Percentiles rank a stretch among this genome's conserved stretches.
phyloP scores from a whole-genome alignment of 1,140 invertebrate genomes.

The Drosophila burlai region DNA sequence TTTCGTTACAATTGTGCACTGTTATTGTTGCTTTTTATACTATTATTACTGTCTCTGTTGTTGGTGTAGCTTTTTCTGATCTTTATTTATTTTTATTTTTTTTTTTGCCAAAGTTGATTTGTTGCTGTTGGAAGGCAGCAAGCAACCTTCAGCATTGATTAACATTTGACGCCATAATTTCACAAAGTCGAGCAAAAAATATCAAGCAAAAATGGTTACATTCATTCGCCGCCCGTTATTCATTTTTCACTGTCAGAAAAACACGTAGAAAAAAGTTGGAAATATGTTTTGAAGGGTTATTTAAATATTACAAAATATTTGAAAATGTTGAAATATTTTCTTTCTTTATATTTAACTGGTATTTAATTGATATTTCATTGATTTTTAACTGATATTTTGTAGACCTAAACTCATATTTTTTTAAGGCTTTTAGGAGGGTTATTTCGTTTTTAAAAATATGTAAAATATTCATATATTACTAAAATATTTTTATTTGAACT shows the following conservation, averaged over 20 bases:
- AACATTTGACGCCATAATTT: constrained; percentile 83
- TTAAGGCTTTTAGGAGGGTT: background rate
- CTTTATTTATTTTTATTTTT: constrained; percentile 26
- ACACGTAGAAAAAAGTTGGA: background rate
- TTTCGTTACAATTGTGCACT: constrained; percentile 65
- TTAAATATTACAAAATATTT: too few relatives aligned
- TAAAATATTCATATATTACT: too few relatives aligned
- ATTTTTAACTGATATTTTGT: background rate
- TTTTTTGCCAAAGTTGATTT: constrained; percentile 53
- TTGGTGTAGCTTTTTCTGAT: constrained; percentile 5
- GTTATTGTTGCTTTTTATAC: constrained; percentile 53
- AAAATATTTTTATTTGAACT: too few relatives aligned
- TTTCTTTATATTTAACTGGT: too few relatives aligned
- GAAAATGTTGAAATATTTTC: background rate
- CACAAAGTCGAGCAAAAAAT: constrained; percentile 65
- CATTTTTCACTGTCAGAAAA: constrained; percentile 9
- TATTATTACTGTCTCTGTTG: constrained; percentile 34
- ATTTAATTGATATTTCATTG: background rate
- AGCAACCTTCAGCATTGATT: constrained; percentile 80
- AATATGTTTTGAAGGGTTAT: background rate
- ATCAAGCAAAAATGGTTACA: constrained; percentile 57
- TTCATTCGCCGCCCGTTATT: constrained; percentile 10
- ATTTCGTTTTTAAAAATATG: background rate
- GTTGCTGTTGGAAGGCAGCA: constrained; percentile 51
- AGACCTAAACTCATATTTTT: background rate